These are phyloP conservation scores for Odontocolon sp. DNA, from an alignment of 2,888 invertebrate genomes.

Conservation along the genomic window DNA sequence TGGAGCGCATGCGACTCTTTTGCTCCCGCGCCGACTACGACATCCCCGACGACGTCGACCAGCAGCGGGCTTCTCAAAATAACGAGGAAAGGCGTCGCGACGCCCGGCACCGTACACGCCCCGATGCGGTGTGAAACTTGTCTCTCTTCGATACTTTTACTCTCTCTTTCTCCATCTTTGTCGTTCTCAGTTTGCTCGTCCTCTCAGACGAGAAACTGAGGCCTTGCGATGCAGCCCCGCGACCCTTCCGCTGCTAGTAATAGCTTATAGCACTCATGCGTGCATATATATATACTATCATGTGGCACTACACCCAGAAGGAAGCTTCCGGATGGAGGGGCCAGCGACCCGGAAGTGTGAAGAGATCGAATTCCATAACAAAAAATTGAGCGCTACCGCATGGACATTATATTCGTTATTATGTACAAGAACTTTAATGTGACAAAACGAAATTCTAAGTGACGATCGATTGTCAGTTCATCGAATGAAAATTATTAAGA, in stretches of 20 bases:
- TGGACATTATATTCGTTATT: neutral
- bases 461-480: too few relatives aligned
- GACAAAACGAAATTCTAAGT: too few relatives aligned
- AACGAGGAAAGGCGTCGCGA: slow-evolving; percentile 65
- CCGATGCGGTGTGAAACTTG: slow-evolving; percentile 41
- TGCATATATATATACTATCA: neutral
- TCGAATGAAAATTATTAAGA: too few relatives aligned
- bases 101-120: slow-evolving; percentile 47
- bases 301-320: neutral
- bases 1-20: slow-evolving; percentile 46
- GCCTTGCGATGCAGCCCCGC: neutral
- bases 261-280: slow-evolving; percentile 2
- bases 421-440: too few relatives aligned
- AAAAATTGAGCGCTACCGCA: neutral
- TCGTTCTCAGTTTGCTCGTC: too few relatives aligned
- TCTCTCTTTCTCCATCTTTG: slow-evolving; percentile 8
- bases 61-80: slow-evolving; percentile 66
- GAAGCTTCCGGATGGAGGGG: neutral
- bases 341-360: slow-evolving; percentile 7
- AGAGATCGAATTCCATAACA: slow-evolving; percentile 7
- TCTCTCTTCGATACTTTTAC: slow-evolving; percentile 9
- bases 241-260: neutral
- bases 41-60: slow-evolving; percentile 46
- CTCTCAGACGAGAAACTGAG: slow-evolving; percentile 7
- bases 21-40: slow-evolving; percentile 24